Conservation (phyloP, 2,113 vertebrate species). For the Eretmochelys imbricata region DNA sequence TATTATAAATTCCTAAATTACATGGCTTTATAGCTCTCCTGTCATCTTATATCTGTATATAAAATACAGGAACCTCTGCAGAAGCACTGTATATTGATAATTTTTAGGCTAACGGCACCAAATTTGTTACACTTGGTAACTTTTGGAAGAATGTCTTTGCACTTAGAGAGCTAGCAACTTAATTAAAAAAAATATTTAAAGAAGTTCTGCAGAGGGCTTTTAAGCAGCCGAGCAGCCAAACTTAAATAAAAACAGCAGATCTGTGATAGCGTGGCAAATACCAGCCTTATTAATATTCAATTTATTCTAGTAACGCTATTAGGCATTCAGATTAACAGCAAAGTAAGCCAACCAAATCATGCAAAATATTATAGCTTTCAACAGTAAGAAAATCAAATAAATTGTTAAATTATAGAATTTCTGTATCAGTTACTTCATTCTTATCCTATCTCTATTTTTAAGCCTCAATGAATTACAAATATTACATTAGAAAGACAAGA, state of each 20-base stretch:
- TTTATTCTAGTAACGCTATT: background rate
- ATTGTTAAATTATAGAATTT: background rate
- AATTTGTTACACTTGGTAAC: background rate
- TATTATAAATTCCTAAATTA: background rate
- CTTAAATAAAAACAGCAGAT: background rate
- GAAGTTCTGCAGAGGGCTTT: background rate
- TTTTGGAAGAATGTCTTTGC: background rate
- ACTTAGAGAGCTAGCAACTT: background rate
- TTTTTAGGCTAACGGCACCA: background rate
- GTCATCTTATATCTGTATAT: background rate
- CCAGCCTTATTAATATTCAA: background rate
- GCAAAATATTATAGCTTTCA: background rate
- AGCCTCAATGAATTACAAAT: background rate
- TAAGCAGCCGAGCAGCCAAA: background rate
- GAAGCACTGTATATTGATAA: background rate
- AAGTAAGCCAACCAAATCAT: background rate
- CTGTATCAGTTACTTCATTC: background rate
- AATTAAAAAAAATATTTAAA: background rate
- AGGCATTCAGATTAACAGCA: background rate
- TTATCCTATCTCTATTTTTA: background rate
- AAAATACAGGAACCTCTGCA: background rate
- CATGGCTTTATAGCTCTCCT: background rate
- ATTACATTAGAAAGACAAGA: background rate
- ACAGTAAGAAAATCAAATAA: background rate
- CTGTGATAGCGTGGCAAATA: background rate